These are phyloP conservation scores for Rhadina sibilatrix DNA, from an alignment of 2,113 vertebrate genomes.

Conservation along the genomic window DNA sequence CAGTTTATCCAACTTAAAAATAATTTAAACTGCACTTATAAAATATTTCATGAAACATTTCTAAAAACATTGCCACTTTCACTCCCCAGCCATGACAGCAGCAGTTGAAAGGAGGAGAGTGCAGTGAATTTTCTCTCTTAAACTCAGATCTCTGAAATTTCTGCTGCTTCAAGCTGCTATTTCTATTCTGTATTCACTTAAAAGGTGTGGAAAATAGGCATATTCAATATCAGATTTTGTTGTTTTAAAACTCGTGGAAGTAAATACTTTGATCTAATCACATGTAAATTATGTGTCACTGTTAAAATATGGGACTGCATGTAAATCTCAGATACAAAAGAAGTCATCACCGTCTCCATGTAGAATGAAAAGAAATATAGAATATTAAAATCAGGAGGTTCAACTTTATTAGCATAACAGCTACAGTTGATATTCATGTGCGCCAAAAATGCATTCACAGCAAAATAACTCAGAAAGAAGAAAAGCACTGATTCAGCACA, in stretches of 20 bases:
- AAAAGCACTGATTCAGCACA: conserved; percentile 65
- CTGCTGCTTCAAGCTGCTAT: conserved; percentile 62
- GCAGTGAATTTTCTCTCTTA: conserved; percentile 6
- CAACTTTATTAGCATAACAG: conserved; percentile 65
- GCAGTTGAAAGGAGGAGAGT: conserved; percentile 33
- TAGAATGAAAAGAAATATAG: conserved; percentile 65
- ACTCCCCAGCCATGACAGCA: conserved; percentile 42
- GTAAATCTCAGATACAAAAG: conserved; percentile 68
- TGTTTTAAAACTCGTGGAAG: conserved; percentile 64
- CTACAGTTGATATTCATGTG: conserved; percentile 60
- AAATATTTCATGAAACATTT: conserved; percentile 63
- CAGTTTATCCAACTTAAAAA: conserved; percentile 57
- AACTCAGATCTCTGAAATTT: conserved; percentile 62
- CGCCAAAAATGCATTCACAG: conserved; percentile 58
- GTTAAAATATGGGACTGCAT: conserved; percentile 67
- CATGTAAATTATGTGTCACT: conserved; percentile 71
- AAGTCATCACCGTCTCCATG: conserved; percentile 52
- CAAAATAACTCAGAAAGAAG: conserved; percentile 58
- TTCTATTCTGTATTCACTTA: conserved; percentile 54
- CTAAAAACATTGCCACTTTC: conserved; percentile 48
- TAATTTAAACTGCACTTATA: conserved; percentile 60
- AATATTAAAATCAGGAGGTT: conserved; percentile 60
- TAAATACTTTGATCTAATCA: conserved; percentile 70
- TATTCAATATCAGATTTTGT: conserved; percentile 55
- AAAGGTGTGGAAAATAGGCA: conserved; percentile 57